Conservation (phyloP, 2,888 invertebrate genomes). For the Archips crataeganus region DNA sequence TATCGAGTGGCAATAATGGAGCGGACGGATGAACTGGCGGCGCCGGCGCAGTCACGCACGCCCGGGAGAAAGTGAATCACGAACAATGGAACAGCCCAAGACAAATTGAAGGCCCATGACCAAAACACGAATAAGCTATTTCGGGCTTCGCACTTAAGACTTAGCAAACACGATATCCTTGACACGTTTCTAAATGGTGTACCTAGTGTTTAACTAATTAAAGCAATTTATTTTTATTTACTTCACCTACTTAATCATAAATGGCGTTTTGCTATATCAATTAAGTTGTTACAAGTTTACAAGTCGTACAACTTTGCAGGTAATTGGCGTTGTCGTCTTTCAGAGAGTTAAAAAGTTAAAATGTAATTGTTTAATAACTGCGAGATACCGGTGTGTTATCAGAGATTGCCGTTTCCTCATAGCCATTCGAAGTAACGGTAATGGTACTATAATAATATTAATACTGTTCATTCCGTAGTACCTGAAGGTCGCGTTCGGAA, state of each 20-base stretch:
- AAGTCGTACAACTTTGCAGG: not conserved
- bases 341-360: conserved; percentile 18
- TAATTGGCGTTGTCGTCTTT: conserved; percentile 8
- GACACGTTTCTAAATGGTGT: conserved; percentile 45
- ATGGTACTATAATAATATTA: conserved; percentile 47
- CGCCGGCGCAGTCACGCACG: conserved; percentile 56
- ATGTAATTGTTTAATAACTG: conserved; percentile 24
- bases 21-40: conserved; percentile 47
- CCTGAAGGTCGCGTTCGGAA: conserved; percentile 65
- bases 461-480: conserved; percentile 31
- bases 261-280: conserved; percentile 23
- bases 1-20: conserved; percentile 43
- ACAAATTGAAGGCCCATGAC: conserved; percentile 44
- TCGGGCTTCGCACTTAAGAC: conserved; percentile 48
- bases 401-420: conserved; percentile 18
- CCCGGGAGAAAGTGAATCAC: conserved; percentile 68
- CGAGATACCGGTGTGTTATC: not conserved
- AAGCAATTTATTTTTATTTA: conserved; percentile 31
- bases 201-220: conserved; percentile 34
- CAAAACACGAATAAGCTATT: conserved; percentile 55
- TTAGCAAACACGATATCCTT: conserved; percentile 54
- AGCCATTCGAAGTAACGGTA: conserved; percentile 32
- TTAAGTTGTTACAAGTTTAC: conserved; percentile 19
- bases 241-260: conserved; percentile 15
- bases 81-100: conserved; percentile 60